Evolutionary conservation across 2,888 invertebrate species (phyloP).

Genomic region (Pristionchus entomophagus): DNA sequence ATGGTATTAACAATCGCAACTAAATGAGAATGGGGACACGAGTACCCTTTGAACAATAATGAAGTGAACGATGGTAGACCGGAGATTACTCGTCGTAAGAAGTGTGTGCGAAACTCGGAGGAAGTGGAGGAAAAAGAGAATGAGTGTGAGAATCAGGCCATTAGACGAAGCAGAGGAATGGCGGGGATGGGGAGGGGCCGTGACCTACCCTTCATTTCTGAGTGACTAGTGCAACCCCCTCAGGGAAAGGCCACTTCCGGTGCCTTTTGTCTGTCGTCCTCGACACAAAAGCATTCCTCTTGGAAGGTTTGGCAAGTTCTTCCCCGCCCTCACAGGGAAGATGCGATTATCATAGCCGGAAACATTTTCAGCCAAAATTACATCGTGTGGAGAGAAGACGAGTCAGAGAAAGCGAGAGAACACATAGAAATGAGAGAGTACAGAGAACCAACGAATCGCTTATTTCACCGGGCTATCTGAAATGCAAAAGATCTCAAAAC

Average conservation of each 20-base stretch:
- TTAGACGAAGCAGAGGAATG: background rate
- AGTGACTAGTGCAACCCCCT: background rate
- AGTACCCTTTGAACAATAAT: background rate
- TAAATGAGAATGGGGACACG: too few species aligned
- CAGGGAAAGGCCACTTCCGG: background rate
- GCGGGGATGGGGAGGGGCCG: background rate
- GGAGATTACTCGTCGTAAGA: background rate
- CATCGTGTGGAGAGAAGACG: background rate
- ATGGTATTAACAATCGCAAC: too few species aligned
- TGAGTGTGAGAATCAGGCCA: slow-evolving; percentile 5
- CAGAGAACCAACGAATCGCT: background rate
- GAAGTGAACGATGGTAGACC: background rate
- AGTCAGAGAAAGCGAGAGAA: background rate
- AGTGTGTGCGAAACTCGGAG: background rate
- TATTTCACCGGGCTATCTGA: background rate
- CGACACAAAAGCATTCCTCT: background rate
- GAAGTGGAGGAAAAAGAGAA: background rate
- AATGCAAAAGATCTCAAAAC: background rate
- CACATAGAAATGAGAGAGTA: background rate
- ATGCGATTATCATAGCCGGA: slow-evolving; percentile 2
- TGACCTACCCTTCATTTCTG: background rate
- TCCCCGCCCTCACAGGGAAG: background rate
- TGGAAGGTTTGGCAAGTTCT: background rate
- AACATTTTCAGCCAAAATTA: background rate
- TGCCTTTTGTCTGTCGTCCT: background rate